These are phyloP conservation scores for Oncorhynchus masou DNA, from an alignment of 2,113 vertebrate species.

Conservation along the genomic window DNA sequence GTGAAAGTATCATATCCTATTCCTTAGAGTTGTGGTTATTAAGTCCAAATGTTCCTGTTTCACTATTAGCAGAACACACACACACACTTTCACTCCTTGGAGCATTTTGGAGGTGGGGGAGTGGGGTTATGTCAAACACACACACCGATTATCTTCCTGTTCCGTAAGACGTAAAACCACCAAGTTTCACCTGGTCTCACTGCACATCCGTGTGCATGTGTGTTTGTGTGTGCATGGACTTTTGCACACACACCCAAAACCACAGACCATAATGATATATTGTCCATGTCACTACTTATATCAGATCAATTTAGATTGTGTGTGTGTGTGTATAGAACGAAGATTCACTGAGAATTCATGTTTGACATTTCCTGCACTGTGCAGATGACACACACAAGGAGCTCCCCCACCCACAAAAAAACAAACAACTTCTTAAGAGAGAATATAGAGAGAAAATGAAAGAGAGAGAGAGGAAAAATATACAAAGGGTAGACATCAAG, in stretches of 20 bases:
- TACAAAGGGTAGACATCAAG: too few species aligned
- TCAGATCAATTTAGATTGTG: not conserved
- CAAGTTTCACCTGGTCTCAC: conserved; percentile 50
- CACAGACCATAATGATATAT: conserved; percentile 7
- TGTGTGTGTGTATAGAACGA: too few species aligned
- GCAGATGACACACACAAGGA: too few species aligned
- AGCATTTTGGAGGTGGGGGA: too few species aligned
- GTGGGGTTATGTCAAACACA: too few species aligned
- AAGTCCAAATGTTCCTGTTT: conserved; percentile 77
- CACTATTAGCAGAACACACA: conserved; percentile 34
- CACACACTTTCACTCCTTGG: not conserved
- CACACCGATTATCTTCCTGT: conserved; percentile 27
- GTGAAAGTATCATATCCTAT: conserved; percentile 77
- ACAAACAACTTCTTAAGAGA: too few species aligned
- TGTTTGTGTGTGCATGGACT: not conserved
- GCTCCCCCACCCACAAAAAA: too few species aligned
- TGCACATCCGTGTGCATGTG: conserved; percentile 6
- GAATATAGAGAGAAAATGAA: too few species aligned
- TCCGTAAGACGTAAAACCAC: conserved; percentile 54
- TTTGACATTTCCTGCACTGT: too few species aligned
- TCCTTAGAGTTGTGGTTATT: conserved; percentile 61
- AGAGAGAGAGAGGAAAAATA: too few species aligned
- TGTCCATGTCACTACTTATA: not conserved
- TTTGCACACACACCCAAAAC: not conserved
- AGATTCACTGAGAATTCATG: too few species aligned